Evolutionary conservation across 1,140 invertebrate genomes (phyloP).

Genomic region (Drosophila kohkoa): DNA sequence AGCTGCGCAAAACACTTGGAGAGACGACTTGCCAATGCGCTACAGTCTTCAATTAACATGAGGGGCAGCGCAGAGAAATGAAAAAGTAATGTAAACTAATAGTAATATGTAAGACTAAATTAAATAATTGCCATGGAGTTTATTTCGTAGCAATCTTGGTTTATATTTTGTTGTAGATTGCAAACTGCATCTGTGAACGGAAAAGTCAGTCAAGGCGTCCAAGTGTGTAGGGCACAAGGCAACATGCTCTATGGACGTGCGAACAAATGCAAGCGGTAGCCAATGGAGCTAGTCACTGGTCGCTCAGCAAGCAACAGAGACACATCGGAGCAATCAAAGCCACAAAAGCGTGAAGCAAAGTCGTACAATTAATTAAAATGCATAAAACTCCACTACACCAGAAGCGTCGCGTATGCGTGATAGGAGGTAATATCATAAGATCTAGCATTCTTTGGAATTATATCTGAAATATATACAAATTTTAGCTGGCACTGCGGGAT

Average conservation of each 20-base stretch:
- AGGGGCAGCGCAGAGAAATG: no score
- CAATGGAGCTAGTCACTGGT: slow-evolving; percentile 38
- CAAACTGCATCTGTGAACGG: not conserved
- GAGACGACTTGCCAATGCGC: slow-evolving; percentile 10
- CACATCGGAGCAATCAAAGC: slow-evolving; percentile 21
- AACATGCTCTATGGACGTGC: slow-evolving; percentile 21
- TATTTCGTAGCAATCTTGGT: not conserved
- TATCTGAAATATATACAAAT: not conserved
- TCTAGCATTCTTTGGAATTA: not conserved
- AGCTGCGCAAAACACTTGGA: not conserved
- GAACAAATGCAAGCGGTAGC: slow-evolving; percentile 14
- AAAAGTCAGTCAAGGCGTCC: not conserved
- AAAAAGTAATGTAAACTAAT: no score
- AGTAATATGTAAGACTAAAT: no score
- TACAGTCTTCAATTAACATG: not conserved
- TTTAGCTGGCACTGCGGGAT: slow-evolving; percentile 90
- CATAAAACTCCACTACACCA: slow-evolving; percentile 52
- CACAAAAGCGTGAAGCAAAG: not conserved
- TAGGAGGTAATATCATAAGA: slow-evolving; percentile 86
- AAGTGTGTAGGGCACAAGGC: not conserved
- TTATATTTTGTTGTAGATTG: not conserved
- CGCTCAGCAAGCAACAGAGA: slow-evolving; percentile 34
- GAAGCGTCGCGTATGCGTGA: slow-evolving; percentile 85
- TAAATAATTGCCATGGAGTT: not conserved
- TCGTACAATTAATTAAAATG: slow-evolving; percentile 33